Percentiles rank a stretch among this genome's conserved stretches.
These are phyloP conservation scores for Orbicella faveolata DNA, from an alignment of 64 coral and sea anemone species.

Conservation along the genomic window DNA sequence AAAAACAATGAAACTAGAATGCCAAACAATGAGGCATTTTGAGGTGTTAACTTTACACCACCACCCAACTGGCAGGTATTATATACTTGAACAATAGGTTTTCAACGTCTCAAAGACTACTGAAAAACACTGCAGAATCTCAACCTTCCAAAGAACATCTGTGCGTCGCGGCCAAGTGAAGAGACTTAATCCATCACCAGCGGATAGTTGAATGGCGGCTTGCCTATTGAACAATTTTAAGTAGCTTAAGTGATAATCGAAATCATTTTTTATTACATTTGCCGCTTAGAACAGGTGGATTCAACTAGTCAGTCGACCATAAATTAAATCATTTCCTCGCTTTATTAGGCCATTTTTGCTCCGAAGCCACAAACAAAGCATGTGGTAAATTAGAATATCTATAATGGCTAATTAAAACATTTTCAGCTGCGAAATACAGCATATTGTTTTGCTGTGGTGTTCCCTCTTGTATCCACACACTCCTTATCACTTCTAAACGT, in stretches of 20 bases:
- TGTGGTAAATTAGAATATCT: conserved; percentile 18
- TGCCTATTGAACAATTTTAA: conserved; percentile 17
- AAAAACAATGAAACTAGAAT: neutral
- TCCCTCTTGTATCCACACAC: neutral
- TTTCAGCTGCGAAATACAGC: conserved; percentile 26
- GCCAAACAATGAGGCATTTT: neutral
- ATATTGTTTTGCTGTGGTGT: neutral
- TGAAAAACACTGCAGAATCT: too few relatives aligned
- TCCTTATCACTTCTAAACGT: neutral
- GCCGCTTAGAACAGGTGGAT: neutral
- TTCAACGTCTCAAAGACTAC: neutral
- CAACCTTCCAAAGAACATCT: neutral
- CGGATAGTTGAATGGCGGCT: conserved; percentile 1
- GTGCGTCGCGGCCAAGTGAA: neutral
- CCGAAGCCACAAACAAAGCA: conserved; percentile 14
- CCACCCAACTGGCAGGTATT: neutral
- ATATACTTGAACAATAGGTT: neutral
- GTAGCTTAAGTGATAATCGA: conserved; percentile 12
- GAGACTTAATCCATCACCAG: neutral
- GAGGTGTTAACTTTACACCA: neutral
- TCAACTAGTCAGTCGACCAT: neutral
- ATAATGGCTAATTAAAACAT: conserved; percentile 13
- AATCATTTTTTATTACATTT: conserved; percentile 34
- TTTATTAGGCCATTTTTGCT: conserved; percentile 21
- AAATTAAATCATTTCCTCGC: neutral